phyloP scores from a whole-genome alignment of 2,888 invertebrate species.

The Ferrisia virgata region DNA sequence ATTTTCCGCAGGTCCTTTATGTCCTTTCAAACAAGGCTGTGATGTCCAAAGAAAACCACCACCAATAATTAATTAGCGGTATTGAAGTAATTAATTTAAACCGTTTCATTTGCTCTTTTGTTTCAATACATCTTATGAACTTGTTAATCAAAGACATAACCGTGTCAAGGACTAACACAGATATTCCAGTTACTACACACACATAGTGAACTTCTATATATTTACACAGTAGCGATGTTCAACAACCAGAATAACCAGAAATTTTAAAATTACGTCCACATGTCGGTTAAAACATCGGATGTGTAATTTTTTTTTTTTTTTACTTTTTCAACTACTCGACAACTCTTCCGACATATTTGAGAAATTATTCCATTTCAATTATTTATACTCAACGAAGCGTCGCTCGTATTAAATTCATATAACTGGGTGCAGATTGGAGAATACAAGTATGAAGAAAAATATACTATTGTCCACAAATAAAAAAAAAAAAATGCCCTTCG shows the following conservation, averaged over 20 bases:
- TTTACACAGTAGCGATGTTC: not conserved
- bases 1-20: not conserved
- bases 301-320: not conserved
- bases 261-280: not conserved
- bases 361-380: not conserved
- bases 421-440: no score
- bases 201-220: not conserved
- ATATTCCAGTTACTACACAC: not conserved
- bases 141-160: conserved; percentile 22
- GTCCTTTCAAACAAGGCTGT: not conserved
- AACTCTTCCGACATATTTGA: not conserved
- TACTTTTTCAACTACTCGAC: not conserved
- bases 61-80: conserved; percentile 15
- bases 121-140: conserved; percentile 25
- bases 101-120: conserved; percentile 27
- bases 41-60: not conserved
- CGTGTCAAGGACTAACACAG: conserved; percentile 8
- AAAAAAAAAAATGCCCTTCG: conserved; percentile 20
- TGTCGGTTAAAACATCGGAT: not conserved
- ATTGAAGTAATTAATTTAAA: conserved; percentile 16
- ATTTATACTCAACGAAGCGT: not conserved
- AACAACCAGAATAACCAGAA: conserved; percentile 8
- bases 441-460: no score
- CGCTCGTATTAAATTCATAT: no score
- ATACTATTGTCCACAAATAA: not conserved